Evolutionary conservation across 2,113 vertebrate species (phyloP), one percentile per base, ranked within the genome.

Genomic region (Saguinus midas): DNA sequence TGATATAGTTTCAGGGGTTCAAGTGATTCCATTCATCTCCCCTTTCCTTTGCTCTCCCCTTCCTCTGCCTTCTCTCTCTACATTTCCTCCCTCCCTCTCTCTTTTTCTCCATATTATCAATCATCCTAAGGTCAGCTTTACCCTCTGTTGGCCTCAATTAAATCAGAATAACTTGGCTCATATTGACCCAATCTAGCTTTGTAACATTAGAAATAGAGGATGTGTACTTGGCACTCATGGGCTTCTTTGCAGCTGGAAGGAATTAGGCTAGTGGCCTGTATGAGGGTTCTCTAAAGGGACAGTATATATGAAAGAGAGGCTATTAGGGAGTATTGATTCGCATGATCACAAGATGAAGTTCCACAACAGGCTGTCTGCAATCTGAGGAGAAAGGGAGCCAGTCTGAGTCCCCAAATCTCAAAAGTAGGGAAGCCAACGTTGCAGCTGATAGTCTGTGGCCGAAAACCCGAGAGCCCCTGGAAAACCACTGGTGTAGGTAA

Each of bases 11-110:
- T 81, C 40, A 75, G 50, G 29, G 20, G 2, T 23, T 76, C 52
- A 17, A 4, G 1, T 32, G 48, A 48, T 32, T 64, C 61, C 12
- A 82, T 21, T 37, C 32, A 0, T 20, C 12, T 55, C 17, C 32
- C 6, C 9, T 66, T 25, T 29, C 23, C 32, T 9, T 12, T 8
- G 3, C 25, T 25, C 3, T 1, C 55, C 5, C 27, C 4, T 5
- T 4, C 16, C 8, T 61, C 6, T 23, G 0, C 6, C 5, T 13
- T 1, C 1, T 45, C 4, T 14, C 45, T 79, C 4, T 10, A 2
- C 12, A 12, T 35, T 23, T 6, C 21, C 32, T 57, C 11, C 14
- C 8, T 14, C 18, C 11, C 3, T 75, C 16, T 29, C 0, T 8
- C 4, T 23, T 1, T 3, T 32, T 25, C 17, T 90, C 4, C 35